Evolutionary conservation across 2,113 vertebrate species (phyloP).

Genomic region (Hyaena hyaena): DNA sequence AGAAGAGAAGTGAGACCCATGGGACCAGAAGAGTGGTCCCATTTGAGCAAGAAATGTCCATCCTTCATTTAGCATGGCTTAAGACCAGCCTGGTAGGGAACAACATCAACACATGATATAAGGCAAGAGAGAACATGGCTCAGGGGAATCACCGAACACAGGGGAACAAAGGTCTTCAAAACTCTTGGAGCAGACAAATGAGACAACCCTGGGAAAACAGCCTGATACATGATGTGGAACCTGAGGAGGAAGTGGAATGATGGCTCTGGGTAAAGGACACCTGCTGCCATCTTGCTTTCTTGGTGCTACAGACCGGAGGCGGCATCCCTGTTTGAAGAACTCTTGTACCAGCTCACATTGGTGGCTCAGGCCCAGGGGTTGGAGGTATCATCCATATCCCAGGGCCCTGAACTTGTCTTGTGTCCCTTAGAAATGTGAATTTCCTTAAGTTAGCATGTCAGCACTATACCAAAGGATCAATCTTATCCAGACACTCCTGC

Average conservation of each 20-base stretch:
- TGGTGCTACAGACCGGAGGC: not conserved
- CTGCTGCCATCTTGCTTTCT: not conserved
- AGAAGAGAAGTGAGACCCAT: not conserved
- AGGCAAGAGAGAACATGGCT: not conserved
- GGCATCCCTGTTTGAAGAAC: not conserved
- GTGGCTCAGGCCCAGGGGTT: not conserved
- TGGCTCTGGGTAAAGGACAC: not conserved
- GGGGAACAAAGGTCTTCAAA: not conserved
- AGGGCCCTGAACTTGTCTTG: not conserved
- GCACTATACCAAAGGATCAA: not conserved
- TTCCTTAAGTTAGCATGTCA: not conserved
- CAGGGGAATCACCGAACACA: not conserved
- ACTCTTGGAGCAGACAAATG: not conserved
- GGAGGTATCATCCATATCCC: no score
- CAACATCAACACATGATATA: not conserved
- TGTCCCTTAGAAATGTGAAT: not conserved
- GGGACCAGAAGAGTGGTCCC: not conserved
- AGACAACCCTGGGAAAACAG: not conserved
- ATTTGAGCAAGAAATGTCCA: not conserved
- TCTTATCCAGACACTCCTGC: not conserved
- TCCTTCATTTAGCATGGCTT: not conserved
- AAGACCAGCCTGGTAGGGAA: not conserved
- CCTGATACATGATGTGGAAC: not conserved
- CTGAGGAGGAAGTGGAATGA: not conserved
- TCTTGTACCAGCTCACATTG: not conserved